Conservation (phyloP, 92 coral and sea anemone genomes). For the Phenganax subtilis region DNA sequence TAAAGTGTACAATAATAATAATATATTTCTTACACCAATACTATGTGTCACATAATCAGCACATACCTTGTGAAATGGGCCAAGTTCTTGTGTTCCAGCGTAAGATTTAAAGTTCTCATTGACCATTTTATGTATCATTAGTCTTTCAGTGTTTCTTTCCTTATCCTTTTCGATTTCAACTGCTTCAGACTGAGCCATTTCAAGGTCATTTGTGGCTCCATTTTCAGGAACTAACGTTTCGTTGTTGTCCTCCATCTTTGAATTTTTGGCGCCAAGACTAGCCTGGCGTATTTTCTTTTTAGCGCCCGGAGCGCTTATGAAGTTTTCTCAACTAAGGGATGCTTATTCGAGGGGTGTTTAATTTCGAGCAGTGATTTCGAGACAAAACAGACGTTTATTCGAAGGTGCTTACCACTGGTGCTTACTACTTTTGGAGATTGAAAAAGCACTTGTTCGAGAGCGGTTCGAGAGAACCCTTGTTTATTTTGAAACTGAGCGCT, state of each 20-base stretch:
- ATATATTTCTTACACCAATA: no score
- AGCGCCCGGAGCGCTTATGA: background rate
- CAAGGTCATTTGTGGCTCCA: constrained; percentile 5
- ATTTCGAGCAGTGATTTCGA: no score
- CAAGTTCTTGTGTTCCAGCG: constrained; percentile 86
- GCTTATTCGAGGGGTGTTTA: background rate
- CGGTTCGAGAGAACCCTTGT: no score
- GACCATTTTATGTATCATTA: constrained; percentile 88
- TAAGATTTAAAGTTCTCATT: constrained; percentile 95
- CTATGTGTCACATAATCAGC: no score
- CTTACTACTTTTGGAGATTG: no score
- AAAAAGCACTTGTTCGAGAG: no score
- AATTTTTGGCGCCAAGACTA: constrained; percentile 37
- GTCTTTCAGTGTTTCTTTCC: constrained; percentile 38
- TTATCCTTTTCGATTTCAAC: constrained; percentile 1
- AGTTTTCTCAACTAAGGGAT: background rate
- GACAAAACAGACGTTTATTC: no score
- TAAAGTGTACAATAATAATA: no score
- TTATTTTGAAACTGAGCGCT: no score
- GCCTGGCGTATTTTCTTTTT: background rate
- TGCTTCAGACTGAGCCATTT: constrained; percentile 20
- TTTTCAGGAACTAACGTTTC: constrained; percentile 26
- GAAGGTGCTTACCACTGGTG: no score
- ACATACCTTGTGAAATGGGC: constrained; percentile 95
- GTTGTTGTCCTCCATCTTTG: constrained; percentile 37